A percentile compares a stretch with the other conserved stretches of the same genome.
Conservation (phyloP, 2,113 vertebrate species). For the Lanius collurio region DNA sequence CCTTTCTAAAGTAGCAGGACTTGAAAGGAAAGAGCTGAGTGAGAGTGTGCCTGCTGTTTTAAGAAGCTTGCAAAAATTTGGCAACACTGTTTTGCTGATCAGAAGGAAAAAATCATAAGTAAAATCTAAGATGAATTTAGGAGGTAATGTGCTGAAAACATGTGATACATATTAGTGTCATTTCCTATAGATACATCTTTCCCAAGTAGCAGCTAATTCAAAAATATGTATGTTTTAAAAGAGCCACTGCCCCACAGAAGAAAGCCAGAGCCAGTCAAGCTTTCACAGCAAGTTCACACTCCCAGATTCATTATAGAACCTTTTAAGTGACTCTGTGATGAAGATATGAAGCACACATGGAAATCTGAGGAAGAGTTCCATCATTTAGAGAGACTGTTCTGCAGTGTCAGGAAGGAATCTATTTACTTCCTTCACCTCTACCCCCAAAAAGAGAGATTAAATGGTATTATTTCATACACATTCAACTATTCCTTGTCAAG, state of each 20-base stretch:
- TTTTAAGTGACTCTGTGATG: not conserved
- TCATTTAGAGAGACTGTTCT: not conserved
- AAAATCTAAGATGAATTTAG: not conserved
- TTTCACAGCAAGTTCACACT: not conserved
- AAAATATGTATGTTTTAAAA: not conserved
- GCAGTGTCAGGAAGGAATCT: not conserved
- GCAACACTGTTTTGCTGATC: not conserved
- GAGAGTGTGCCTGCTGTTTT: not conserved
- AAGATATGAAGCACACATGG: not conserved
- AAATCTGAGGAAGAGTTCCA: not conserved
- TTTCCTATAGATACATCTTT: not conserved
- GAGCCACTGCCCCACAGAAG: not conserved
- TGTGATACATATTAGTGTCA: not conserved
- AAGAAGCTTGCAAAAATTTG: not conserved
- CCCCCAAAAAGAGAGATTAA: not conserved
- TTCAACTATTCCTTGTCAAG: not conserved
- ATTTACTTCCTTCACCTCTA: not conserved
- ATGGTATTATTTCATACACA: not conserved
- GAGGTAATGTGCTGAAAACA: not conserved
- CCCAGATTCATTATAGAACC: not conserved
- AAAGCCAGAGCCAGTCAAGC: not conserved
- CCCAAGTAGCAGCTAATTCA: not conserved
- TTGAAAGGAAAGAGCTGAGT: not conserved
- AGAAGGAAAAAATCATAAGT: not conserved
- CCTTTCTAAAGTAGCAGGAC: constrained; percentile 13